Percentiles rank a stretch among this genome's conserved stretches.
Evolutionary conservation across 2,888 invertebrate species (phyloP).

Genomic region (Theretra japonica): DNA sequence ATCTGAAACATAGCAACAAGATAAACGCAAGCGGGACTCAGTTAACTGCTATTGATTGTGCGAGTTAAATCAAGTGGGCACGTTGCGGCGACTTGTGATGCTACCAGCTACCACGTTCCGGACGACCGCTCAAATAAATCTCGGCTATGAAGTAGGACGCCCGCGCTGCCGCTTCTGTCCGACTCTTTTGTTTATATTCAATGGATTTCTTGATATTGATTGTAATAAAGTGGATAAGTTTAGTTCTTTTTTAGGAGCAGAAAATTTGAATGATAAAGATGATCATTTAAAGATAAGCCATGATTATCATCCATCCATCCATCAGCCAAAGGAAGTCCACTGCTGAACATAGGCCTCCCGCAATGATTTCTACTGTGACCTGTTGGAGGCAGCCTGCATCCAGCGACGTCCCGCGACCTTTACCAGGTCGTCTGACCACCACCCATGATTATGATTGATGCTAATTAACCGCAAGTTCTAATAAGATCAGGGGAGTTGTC

Average conservation of each 20-base stretch:
- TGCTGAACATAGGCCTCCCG: too few species aligned
- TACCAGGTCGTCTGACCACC: too few species aligned
- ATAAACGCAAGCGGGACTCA: conserved; percentile 33
- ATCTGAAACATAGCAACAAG: conserved; percentile 40
- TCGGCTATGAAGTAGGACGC: conserved; percentile 20
- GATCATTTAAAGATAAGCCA: too few species aligned
- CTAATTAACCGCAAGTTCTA: too few species aligned
- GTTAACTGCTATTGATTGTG: conserved; percentile 60
- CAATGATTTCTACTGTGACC: too few species aligned
- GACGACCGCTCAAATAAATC: conserved; percentile 30
- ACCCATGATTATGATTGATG: too few species aligned
- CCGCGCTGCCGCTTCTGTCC: not conserved
- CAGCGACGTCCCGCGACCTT: too few species aligned
- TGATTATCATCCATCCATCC: too few species aligned
- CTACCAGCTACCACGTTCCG: conserved; percentile 15
- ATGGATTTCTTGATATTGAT: not conserved
- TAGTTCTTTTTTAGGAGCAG: not conserved
- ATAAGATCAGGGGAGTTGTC: too few species aligned
- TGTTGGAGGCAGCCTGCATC: too few species aligned
- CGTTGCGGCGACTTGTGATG: conserved; percentile 37
- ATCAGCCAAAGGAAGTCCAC: too few species aligned
- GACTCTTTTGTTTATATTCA: not conserved
- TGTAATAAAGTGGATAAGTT: not conserved
- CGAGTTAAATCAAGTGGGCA: conserved; percentile 76
- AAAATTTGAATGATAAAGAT: not conserved